Base-by-base conservation (phyloP, 2,888 invertebrate genomes). In the Drosophila infuscata region DNA sequence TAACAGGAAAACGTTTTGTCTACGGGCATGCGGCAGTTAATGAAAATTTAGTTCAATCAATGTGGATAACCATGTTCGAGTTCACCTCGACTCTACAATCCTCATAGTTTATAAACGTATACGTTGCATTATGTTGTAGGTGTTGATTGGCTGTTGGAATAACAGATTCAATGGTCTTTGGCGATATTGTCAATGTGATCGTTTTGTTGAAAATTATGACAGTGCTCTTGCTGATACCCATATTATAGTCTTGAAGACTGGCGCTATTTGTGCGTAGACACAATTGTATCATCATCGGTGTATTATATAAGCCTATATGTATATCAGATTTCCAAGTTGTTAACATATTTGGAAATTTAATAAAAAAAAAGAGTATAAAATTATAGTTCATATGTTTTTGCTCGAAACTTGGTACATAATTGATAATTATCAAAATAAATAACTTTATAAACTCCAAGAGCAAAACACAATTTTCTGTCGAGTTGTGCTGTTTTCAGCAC, bases 31-130 rank as follows among this genome's bases (percentile, higher is more conserved):
- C 79, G 49, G 29, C 71, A 69, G 75, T 79, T 81, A 79, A 84
- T 87, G 74, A 82, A 81, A 81, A 82, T 82, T 82, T 78, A 74
- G 71, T 75, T 82, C 72, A 69, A 71, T 78, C 81, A 76, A 59
- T 73, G 71, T 62, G 32, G 64, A 63, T 78, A 70, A 36, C 35
- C 70, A 63, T 77, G 79, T 71, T 70, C 52, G 49, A 29, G 54
- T 70, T 57, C 58, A 51, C 65, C 52, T 38, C 17, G 29, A n/a
- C 30, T 49, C 67, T 59, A 63, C 11, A 54, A 48, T 25, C 25
- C 5, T 52, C 51, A 49, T 65, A 30, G 33, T 15, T 29, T 41
- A 48, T 41, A 41, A 20, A 38, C n/a, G 30, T 53, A 35, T 20
- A 3, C 33, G 33, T 15, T n/a, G n/a, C 20, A 43, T 29, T 46